Evolutionary conservation across 2,888 invertebrate species (phyloP).

Genomic region (Cephus pulcher): DNA sequence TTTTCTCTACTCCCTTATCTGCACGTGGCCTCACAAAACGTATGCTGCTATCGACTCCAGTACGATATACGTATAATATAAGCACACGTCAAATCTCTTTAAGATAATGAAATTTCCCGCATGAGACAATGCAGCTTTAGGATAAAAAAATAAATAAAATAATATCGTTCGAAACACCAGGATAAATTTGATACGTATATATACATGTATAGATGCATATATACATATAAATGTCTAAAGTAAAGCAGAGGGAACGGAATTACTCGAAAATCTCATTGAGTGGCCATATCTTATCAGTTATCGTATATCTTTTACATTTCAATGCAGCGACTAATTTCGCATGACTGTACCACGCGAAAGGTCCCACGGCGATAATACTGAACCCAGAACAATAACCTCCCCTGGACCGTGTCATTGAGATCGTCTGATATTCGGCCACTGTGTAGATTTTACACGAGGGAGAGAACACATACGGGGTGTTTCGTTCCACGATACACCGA

Average conservation of each 20-base stretch:
- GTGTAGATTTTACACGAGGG: conserved; percentile 14
- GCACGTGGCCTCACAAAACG: not conserved
- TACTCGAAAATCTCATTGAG: too few species aligned
- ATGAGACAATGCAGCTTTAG: too few species aligned
- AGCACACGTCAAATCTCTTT: too few species aligned
- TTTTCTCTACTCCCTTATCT: conserved; percentile 4
- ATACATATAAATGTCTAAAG: too few species aligned
- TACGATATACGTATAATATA: too few species aligned
- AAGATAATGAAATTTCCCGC: too few species aligned
- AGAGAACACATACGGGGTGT: conserved; percentile 27
- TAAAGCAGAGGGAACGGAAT: too few species aligned
- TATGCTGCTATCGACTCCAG: too few species aligned
- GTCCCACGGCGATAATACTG: conserved; percentile 48
- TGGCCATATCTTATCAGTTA: conserved; percentile 34
- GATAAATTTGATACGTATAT: too few species aligned
- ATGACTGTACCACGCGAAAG: conserved; percentile 39
- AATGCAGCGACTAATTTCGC: conserved; percentile 50
- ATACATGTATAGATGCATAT: too few species aligned
- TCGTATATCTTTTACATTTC: conserved; percentile 47
- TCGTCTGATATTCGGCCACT: conserved; percentile 41
- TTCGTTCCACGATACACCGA: conserved; percentile 13
- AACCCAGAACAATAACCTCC: conserved; percentile 42
- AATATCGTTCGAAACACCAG: too few species aligned
- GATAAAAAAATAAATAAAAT: too few species aligned
- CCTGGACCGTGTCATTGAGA: conserved; percentile 48